These are phyloP conservation scores for Cyaniris semiargus DNA, from an alignment of 2,888 invertebrate species.

Conservation along the genomic window DNA sequence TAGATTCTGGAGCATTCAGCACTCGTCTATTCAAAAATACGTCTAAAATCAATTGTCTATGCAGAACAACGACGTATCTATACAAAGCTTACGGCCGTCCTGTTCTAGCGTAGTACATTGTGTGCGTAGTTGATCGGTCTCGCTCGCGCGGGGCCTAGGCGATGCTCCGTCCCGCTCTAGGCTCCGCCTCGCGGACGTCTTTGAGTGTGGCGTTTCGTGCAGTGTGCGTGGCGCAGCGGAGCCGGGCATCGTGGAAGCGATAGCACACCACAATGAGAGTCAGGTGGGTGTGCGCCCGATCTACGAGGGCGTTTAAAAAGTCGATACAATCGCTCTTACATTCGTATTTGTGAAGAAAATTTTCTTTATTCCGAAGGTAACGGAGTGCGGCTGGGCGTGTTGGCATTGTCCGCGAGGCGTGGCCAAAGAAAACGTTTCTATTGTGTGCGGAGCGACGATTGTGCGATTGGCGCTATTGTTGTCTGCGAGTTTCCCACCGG, in stretches of 20 bases:
- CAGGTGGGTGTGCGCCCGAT: constrained; percentile 72
- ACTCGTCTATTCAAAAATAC: constrained; percentile 49
- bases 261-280: constrained; percentile 72
- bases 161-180: constrained; percentile 68
- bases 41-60: constrained; percentile 75
- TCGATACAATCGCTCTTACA: constrained; percentile 76
- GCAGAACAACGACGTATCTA: constrained; percentile 75
- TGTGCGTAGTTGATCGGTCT: constrained; percentile 67
- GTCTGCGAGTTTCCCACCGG: constrained; percentile 56
- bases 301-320: constrained; percentile 79
- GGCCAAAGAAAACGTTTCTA: constrained; percentile 70
- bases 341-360: constrained; percentile 74
- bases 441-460: constrained; percentile 65
- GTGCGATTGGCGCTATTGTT: constrained; percentile 74
- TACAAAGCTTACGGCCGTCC: constrained; percentile 76
- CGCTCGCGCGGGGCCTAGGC: constrained; percentile 61
- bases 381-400: constrained; percentile 69
- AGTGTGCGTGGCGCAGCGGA: constrained; percentile 69
- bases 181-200: constrained; percentile 73
- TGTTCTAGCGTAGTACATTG: constrained; percentile 68
- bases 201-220: constrained; percentile 56
- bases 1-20: neutral
- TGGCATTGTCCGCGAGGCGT: constrained; percentile 69
- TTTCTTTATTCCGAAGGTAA: constrained; percentile 67
- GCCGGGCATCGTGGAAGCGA: constrained; percentile 69